These are phyloP conservation scores for Chlorops oryzae DNA, from an alignment of 1,140 invertebrate species.

Conservation along the genomic window DNA sequence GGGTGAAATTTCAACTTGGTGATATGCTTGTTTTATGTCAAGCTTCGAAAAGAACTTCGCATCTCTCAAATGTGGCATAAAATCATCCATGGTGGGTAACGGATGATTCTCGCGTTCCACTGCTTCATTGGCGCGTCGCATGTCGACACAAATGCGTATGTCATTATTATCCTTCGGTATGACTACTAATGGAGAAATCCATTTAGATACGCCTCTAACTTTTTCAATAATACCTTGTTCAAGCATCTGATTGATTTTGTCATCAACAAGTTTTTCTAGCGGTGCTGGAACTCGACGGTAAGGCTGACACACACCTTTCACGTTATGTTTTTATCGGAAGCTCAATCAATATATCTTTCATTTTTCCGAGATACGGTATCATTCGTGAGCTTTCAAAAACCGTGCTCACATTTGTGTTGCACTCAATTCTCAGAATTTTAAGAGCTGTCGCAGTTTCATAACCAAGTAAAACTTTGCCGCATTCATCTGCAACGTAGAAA, in stretches of 20 bases:
- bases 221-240: slow-evolving; percentile 14
- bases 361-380: too few species aligned
- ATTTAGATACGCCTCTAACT: slow-evolving; percentile 19
- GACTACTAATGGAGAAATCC: slow-evolving; percentile 42
- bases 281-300: too few species aligned
- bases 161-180: slow-evolving; percentile 38
- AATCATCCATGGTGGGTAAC: slow-evolving; percentile 36
- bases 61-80: slow-evolving; percentile 28
- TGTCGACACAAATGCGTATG: slow-evolving; percentile 42
- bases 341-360: too few species aligned
- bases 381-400: too few species aligned
- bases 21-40: slow-evolving; percentile 34
- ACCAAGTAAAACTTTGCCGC: too few species aligned
- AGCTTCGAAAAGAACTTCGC: slow-evolving; percentile 25
- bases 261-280: too few species aligned
- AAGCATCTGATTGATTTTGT: slow-evolving; percentile 13
- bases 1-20: slow-evolving; percentile 20
- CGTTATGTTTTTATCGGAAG: too few species aligned
- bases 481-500: too few species aligned
- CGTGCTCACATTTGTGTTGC: too few species aligned
- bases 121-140: slow-evolving; percentile 41
- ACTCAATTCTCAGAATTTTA: too few species aligned
- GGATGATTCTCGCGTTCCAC: slow-evolving; percentile 41
- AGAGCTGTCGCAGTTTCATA: too few species aligned
- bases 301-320: too few species aligned